Evolutionary conservation across 2,888 invertebrate species (phyloP), one percentile per base, ranked within the genome.

Genomic region (Agrochola lychnidis): DNA sequence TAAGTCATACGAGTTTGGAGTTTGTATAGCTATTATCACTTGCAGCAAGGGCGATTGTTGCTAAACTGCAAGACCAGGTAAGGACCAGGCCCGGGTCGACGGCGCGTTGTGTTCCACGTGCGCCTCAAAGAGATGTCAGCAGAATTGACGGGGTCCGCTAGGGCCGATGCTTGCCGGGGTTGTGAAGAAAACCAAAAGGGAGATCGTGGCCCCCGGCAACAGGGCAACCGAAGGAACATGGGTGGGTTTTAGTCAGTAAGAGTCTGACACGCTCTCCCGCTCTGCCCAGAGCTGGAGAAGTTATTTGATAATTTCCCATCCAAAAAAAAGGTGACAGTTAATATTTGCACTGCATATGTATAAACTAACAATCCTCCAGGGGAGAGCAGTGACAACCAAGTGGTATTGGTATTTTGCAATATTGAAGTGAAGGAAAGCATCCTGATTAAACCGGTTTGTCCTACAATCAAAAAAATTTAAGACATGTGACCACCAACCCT

Each of bases 1-100:
- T 75, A 90, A 90, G 88, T 45, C n/a, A 89, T 30, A 70, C 85
- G 88, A 76, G 78, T 4, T 56, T 9, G 9, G 59, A 9, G 59
- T 19, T 9, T 4, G 4, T 59, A 30, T 16, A 45, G 9, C 30
- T 19, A 30, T 30, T 45, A 4, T 30, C 16, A 16, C 0, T 62
- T 22, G 42, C 61, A 22, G 30, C 68, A 12, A 19, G 19, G 2
- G 0, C 6, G 12, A n/a, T n/a, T 40, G 19, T n/a, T 68, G 12
- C 7, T 59, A 25, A 48, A 12, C 19, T 12, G 19, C 19, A 48
- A 30, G n/a, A n/a, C n/a, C n/a, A n/a, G n/a, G n/a, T n/a, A n/a
- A n/a, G n/a, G n/a, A n/a, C n/a, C n/a, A n/a, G n/a, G n/a, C n/a
- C n/a, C n/a, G n/a, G n/a, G n/a, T n/a, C n/a, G n/a, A n/a, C n/a